A percentile compares a stretch with the other conserved stretches of the same genome.
These are phyloP conservation scores for Orchestes rusci DNA, from an alignment of 2,888 invertebrate genomes.

Conservation along the genomic window DNA sequence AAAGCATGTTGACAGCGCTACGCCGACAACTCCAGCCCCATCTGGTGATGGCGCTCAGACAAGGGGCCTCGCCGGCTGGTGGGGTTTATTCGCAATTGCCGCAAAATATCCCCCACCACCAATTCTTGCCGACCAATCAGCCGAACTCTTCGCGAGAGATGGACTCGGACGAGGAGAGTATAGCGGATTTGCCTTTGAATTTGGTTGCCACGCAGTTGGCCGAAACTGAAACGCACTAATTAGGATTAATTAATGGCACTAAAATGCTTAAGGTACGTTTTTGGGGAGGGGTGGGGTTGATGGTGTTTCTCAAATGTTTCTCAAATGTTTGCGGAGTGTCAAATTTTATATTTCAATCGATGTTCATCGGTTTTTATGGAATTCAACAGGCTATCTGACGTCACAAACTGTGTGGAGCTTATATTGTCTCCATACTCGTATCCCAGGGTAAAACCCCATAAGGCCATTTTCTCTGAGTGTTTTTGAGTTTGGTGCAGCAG, in stretches of 20 bases:
- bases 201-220: constrained; percentile 63
- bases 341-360: no score
- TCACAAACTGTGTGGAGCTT: no score
- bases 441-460: no score
- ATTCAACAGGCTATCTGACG: no score
- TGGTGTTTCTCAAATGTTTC: no score
- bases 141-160: constrained; percentile 35
- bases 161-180: constrained; percentile 46
- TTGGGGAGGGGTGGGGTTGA: no score
- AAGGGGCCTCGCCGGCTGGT: constrained; percentile 11
- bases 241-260: constrained; percentile 9
- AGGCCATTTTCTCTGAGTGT: no score
- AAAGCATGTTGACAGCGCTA: constrained; percentile 63
- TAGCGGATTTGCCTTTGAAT: constrained; percentile 60
- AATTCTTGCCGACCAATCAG: constrained; percentile 37
- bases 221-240: constrained; percentile 47
- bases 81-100: neutral
- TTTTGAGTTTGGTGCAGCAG: no score
- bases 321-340: no score
- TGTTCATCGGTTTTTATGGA: no score
- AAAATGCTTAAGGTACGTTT: no score
- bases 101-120: constrained; percentile 40
- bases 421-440: no score
- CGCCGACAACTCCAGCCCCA: constrained; percentile 66
- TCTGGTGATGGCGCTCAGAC: constrained; percentile 53